phyloP scores from a whole-genome alignment of 2,797 vertebrate species.

The Petrocephalus sullivani region DNA sequence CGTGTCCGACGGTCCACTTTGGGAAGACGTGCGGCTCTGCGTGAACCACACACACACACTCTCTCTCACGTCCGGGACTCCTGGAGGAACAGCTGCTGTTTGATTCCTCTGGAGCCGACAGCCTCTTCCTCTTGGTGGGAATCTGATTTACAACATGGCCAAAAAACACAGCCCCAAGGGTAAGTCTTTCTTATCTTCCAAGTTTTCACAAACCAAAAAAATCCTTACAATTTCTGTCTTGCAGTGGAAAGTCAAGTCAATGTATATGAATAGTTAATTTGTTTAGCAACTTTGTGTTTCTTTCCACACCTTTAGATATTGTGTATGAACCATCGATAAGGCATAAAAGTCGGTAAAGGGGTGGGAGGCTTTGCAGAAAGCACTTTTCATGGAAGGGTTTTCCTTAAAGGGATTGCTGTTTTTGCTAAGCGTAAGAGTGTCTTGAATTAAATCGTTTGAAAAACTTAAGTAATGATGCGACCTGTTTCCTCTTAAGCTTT shows the following conservation, averaged over 20 bases:
- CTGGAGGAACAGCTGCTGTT: conserved; percentile 5
- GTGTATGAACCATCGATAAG: neutral
- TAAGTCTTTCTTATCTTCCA: neutral
- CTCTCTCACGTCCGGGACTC: neutral
- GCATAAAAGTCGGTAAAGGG: neutral
- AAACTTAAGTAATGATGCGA: neutral
- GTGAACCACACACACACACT: neutral
- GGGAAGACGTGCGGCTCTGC: neutral
- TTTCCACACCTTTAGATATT: neutral
- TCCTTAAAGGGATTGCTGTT: neutral
- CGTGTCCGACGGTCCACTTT: neutral
- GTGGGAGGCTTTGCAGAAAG: neutral
- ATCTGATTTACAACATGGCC: conserved; percentile 14
- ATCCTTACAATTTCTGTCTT: neutral
- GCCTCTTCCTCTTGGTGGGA: conserved; percentile 4
- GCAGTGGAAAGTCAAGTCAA: neutral
- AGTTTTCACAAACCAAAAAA: neutral
- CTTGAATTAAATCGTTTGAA: neutral
- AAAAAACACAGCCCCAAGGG: conserved; percentile 15
- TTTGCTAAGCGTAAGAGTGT: neutral
- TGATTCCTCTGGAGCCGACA: conserved; percentile 8
- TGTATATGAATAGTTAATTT: neutral
- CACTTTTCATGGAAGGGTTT: neutral
- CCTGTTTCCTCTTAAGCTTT: neutral
- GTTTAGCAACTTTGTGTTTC: neutral